Base-by-base conservation (phyloP, 2,888 invertebrate genomes). In the Cephus sareptanus region DNA sequence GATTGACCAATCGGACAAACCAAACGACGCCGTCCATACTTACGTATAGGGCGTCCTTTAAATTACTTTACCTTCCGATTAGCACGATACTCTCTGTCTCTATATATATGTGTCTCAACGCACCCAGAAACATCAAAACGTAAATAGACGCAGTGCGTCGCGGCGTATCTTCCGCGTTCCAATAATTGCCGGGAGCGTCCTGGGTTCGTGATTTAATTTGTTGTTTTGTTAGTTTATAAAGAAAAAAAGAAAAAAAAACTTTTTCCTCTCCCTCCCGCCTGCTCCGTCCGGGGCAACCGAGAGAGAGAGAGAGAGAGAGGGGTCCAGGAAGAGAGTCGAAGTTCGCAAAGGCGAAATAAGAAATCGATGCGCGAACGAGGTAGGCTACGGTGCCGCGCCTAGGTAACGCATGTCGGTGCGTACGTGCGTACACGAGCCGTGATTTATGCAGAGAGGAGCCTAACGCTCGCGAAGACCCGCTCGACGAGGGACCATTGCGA, bases 121-220 rank as follows among this genome's bases (percentile, higher is more conserved):
- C 40, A 15, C 40, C 15, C 15, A 40, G 40, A 40, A 40, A 40
- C 40, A 40, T 40, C 15, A 40, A 87, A 88, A 88, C 87, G 87
- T 85, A 88, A 88, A 88, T 88, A 88, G 88, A 86, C 83, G 83
- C 73, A 70, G 31, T 1, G 30, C 33, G 40, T 82, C 81, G 82
- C 83, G 79, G 84, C 83, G 83, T 4, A 83, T 87, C 86, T 89
- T 87, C 85, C 87, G 86, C 86, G 85, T 87, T 87, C 88, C 87
- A 87, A 88, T 86, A 88, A 88, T 88, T 86, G 83, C 81, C 74
- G 83, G 77, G 82, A 82, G 85, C 81, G 79, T 80, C 83, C 77
- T 79, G 79, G 71, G 74, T 40, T 40, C 69, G 73, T 74, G 69
- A 75, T 78, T 81, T 74, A 74, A 69, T 76, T 79, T 12, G 35